These are phyloP conservation scores for Rhinopomastus cyanomelas DNA, from an alignment of 2,113 vertebrate genomes.

Conservation along the genomic window DNA sequence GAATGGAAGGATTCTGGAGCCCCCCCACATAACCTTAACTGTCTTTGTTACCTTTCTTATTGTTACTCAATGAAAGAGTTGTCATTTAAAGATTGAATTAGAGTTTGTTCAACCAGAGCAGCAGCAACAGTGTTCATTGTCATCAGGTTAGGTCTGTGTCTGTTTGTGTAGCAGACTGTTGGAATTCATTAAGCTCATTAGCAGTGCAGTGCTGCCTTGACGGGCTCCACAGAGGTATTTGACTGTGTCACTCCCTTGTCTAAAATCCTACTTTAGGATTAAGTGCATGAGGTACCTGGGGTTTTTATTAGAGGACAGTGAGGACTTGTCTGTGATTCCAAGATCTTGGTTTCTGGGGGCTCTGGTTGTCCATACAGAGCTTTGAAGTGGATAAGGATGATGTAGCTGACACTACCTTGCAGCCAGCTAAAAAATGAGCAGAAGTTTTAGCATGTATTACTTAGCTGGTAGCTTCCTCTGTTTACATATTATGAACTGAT, in stretches of 20 bases:
- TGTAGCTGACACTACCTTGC: not conserved
- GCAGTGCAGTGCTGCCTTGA: not conserved
- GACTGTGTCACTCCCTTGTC: not conserved
- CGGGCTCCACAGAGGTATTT: not conserved
- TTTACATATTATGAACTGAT: not conserved
- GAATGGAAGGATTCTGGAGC: not conserved
- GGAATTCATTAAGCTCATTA: slow-evolving; percentile 5
- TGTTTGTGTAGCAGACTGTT: not conserved
- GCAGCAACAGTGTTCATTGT: not conserved
- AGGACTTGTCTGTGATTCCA: not conserved
- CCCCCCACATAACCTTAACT: not conserved
- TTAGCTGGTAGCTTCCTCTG: not conserved
- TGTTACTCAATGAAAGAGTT: not conserved
- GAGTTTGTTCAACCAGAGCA: not conserved
- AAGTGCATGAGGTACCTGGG: not conserved
- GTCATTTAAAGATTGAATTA: not conserved
- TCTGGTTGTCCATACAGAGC: not conserved
- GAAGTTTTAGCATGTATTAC: not conserved
- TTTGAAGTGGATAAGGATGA: not conserved
- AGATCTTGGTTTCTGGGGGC: not conserved
- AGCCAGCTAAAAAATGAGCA: not conserved
- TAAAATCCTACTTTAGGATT: not conserved
- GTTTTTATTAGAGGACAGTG: not conserved
- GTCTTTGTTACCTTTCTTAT: not conserved
- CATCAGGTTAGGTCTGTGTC: not conserved